Evolutionary conservation across 2,113 vertebrate species (phyloP).

Genomic region (Tonatia bakeri): DNA sequence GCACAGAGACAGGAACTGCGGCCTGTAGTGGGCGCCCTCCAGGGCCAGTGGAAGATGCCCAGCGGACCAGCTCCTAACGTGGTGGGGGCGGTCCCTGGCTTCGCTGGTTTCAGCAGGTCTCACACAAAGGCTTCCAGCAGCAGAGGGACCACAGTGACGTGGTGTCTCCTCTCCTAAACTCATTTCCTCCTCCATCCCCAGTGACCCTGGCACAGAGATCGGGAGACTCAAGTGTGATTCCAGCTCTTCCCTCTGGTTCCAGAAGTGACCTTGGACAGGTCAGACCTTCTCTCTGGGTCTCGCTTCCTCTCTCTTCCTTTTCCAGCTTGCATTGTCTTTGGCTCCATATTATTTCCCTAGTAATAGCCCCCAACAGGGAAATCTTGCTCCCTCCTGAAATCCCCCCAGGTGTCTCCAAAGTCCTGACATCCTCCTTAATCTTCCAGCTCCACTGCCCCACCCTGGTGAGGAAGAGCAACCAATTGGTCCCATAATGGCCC

Average conservation of each 20-base stretch:
- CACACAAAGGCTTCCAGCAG: neutral
- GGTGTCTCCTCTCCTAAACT: neutral
- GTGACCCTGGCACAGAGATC: neutral
- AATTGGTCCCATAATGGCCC: constrained; percentile 53
- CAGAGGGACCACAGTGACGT: accelerated
- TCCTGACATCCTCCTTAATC: constrained; percentile 67
- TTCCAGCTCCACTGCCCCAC: constrained; percentile 55
- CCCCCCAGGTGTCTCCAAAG: constrained; percentile 49
- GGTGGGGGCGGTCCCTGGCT: neutral
- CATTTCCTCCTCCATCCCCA: neutral
- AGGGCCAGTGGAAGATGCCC: no score
- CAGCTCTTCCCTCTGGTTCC: neutral
- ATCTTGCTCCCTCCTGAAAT: neutral
- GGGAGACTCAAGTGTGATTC: neutral
- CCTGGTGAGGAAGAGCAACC: constrained; percentile 57
- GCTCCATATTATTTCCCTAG: neutral
- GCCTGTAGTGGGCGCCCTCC: no score
- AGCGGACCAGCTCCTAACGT: neutral
- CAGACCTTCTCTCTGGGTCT: neutral
- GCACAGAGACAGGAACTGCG: neutral
- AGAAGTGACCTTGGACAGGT: neutral
- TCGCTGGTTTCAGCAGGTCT: neutral
- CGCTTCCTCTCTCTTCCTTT: neutral
- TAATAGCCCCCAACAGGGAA: constrained; percentile 20
- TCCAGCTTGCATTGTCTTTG: neutral